phyloP scores from a whole-genome alignment of 2,797 vertebrate species.

The Aulostomus chinensis region DNA sequence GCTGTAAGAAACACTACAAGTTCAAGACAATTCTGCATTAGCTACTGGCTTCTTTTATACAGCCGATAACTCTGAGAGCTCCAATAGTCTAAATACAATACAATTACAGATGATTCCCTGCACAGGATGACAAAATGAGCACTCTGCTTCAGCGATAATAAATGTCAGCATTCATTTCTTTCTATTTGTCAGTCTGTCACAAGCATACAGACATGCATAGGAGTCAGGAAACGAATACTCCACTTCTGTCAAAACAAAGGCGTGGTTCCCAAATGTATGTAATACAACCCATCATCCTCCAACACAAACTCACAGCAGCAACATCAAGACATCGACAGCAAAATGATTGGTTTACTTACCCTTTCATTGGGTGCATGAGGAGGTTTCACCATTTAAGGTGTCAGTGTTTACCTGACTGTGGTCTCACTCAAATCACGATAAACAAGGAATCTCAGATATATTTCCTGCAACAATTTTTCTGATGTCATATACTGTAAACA shows the following conservation, averaged over 20 bases:
- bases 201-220: constrained; percentile 15
- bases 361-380: too few species aligned
- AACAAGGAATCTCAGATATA: not conserved
- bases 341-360: too few species aligned
- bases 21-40: too few species aligned
- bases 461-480: not conserved
- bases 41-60: too few species aligned
- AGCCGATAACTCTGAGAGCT: too few species aligned
- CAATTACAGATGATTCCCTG: constrained; percentile 24
- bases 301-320: not conserved
- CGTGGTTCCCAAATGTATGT: constrained; percentile 29
- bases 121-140: constrained; percentile 32
- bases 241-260: constrained; percentile 54
- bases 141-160: constrained; percentile 34
- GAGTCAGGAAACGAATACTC: constrained; percentile 19
- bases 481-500: too few species aligned
- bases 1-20: too few species aligned
- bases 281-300: constrained; percentile 9
- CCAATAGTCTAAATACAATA: too few species aligned
- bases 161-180: constrained; percentile 39
- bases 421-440: too few species aligned
- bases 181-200: constrained; percentile 8
- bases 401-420: too few species aligned
- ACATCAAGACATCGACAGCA: not conserved
- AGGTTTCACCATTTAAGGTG: too few species aligned